Conservation (phyloP, 2,113 vertebrate genomes). For the Nesoenas mayeri region DNA sequence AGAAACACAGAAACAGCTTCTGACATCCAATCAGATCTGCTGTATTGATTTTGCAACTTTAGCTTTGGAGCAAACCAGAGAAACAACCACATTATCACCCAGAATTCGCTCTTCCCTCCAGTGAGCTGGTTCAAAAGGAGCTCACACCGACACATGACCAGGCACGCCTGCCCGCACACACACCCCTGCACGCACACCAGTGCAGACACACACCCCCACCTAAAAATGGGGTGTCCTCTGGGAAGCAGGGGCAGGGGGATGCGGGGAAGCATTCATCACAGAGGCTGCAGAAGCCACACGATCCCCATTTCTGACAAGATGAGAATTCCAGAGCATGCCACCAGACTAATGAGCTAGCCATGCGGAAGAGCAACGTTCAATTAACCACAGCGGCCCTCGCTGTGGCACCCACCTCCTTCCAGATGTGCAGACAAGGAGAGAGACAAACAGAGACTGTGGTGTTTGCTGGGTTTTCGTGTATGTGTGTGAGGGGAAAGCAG, state of each 20-base stretch:
- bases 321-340: constrained; percentile 50
- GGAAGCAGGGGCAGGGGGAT: background rate
- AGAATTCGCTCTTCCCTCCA: background rate
- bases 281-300: constrained; percentile 36
- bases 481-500: too few relatives aligned
- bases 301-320: constrained; percentile 26
- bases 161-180: background rate
- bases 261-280: background rate
- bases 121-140: background rate
- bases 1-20: constrained; percentile 56
- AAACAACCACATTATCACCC: constrained; percentile 8
- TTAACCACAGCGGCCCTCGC: background rate
- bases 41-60: constrained; percentile 64
- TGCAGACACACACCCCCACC: background rate
- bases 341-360: constrained; percentile 51
- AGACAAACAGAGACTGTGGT: background rate
- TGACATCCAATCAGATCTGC: constrained; percentile 69
- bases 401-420: background rate
- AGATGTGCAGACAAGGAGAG: background rate
- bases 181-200: background rate
- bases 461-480: background rate
- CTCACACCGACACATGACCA: background rate
- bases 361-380: background rate
- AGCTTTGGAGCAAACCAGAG: constrained; percentile 51
- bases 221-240: background rate